These are phyloP conservation scores for human DNA, from an alignment of 2,113 vertebrate species.

Conservation along the genomic window GRCh38 chr6:155643501-155644000, in stretches of 20 bases:
- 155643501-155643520: background rate
- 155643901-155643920: background rate
- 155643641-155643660: no score
- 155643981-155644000: background rate
- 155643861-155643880: background rate
- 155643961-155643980: background rate
- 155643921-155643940: background rate
- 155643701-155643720: background rate
- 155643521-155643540: background rate
- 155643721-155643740: background rate
- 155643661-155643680: background rate
- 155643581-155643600: background rate
- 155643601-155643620: background rate
- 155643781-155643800: background rate
- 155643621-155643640: background rate
- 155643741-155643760: background rate
- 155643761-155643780: background rate
- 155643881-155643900: background rate
- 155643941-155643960: background rate
- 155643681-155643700: background rate
- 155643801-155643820: background rate
- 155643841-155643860: background rate
- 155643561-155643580: background rate
- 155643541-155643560: background rate
- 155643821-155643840: background rate